These are phyloP conservation scores for Sisor rabdophorus DNA, from an alignment of 2,113 vertebrate species.

Conservation along the genomic window DNA sequence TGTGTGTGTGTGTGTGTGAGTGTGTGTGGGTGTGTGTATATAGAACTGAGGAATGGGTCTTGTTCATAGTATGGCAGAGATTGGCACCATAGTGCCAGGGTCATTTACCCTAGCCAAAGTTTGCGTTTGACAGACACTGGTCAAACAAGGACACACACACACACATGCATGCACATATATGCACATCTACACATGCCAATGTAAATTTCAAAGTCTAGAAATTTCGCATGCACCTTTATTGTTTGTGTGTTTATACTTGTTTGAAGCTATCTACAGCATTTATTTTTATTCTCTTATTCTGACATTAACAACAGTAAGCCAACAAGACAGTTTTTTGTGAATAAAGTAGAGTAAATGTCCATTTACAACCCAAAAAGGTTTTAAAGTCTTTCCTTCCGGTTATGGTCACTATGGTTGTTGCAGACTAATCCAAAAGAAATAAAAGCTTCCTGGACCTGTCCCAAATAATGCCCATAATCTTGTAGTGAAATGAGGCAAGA, in stretches of 20 bases:
- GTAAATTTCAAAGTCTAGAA: constrained; percentile 2
- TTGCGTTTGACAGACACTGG: constrained; percentile 2
- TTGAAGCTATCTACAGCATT: not conserved
- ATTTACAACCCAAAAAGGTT: not conserved
- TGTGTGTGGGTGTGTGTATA: constrained; percentile 14
- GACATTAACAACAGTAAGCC: not conserved
- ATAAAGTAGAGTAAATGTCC: not conserved
- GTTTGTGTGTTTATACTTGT: not conserved
- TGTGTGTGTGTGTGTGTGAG: constrained; percentile 3
- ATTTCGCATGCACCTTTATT: too few relatives aligned
- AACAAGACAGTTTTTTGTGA: not conserved
- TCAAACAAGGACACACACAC: not conserved
- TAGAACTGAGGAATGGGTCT: constrained; percentile 3
- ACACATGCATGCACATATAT: not conserved
- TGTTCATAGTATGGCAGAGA: not conserved
- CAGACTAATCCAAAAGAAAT: too few relatives aligned
- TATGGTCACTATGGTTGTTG: not conserved
- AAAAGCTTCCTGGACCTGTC: not conserved
- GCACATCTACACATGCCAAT: not conserved
- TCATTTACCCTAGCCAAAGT: not conserved
- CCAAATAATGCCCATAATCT: not conserved
- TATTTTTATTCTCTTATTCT: not conserved
- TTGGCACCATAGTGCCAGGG: constrained; percentile 7
- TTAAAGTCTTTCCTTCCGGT: not conserved
- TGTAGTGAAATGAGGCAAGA: not conserved